phyloP scores from a whole-genome alignment of 53 echinoderm and acorn worm species.

The Astropecten irregularis region DNA sequence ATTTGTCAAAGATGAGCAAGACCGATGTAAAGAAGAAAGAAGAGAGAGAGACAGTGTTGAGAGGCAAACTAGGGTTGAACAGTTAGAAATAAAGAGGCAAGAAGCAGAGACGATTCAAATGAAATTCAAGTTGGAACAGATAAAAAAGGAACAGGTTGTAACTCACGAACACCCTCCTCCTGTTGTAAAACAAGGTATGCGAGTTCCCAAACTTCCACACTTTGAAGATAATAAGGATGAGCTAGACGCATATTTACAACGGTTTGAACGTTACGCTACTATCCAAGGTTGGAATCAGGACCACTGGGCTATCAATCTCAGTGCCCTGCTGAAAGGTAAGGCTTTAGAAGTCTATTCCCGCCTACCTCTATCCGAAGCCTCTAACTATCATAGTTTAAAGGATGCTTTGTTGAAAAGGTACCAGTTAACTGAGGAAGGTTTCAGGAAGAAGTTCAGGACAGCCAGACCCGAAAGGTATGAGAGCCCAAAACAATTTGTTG shows the following conservation, averaged over 20 bases:
- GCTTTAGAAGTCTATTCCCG: conserved; percentile 28
- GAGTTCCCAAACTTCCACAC: conserved; percentile 17
- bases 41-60: not conserved
- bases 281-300: conserved; percentile 32
- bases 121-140: not conserved
- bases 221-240: conserved; percentile 50
- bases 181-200: not conserved
- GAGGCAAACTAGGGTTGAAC: not conserved
- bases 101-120: not conserved
- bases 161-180: too few species aligned
- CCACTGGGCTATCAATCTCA: conserved; percentile 49
- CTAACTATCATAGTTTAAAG: conserved; percentile 28
- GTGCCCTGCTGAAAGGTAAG: conserved; percentile 34
- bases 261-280: conserved; percentile 34
- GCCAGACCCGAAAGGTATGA: conserved; percentile 23
- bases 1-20: not conserved
- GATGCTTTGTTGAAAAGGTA: conserved; percentile 22
- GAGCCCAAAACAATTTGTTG: conserved; percentile 17
- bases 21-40: not conserved
- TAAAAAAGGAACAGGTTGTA: not conserved
- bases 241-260: conserved; percentile 32
- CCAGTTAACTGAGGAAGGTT: conserved; percentile 34
- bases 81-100: not conserved
- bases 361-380: conserved; percentile 5
- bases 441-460: conserved; percentile 40